Conservation (phyloP, 2,888 invertebrate species). For the Watsonalla cultraria region DNA sequence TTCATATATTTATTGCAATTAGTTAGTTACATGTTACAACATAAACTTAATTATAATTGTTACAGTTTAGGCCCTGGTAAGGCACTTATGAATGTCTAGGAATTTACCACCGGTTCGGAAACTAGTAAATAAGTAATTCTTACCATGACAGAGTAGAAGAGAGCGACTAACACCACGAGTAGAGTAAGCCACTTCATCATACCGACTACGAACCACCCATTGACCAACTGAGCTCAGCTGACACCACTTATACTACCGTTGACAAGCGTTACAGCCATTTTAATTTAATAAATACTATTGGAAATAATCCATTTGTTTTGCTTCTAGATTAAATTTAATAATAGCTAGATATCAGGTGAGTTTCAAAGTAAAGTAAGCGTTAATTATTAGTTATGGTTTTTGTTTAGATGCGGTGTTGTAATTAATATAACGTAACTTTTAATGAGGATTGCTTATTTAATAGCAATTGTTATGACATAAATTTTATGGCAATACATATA, state of each 20-base stretch:
- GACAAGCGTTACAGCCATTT: conserved; percentile 17
- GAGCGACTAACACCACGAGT: conserved; percentile 32
- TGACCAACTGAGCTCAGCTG: conserved; percentile 1
- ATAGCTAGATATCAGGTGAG: not conserved
- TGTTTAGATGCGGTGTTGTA: no score
- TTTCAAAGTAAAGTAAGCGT: not conserved
- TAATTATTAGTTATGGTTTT: not conserved
- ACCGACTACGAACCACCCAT: not conserved
- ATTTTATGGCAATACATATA: no score
- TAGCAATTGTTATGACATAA: no score
- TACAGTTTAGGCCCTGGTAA: no score
- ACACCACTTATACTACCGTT: conserved; percentile 23
- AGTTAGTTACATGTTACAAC: no score
- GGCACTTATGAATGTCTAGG: no score
- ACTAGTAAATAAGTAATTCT: conserved; percentile 14
- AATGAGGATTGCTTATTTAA: no score
- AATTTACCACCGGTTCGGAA: no score
- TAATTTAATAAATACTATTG: conserved; percentile 17
- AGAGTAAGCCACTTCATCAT: conserved; percentile 50
- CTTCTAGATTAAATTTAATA: conserved; percentile 5
- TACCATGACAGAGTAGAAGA: conserved; percentile 40
- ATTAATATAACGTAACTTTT: no score
- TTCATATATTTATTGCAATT: no score
- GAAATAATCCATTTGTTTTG: conserved; percentile 17
- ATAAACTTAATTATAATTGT: no score